phyloP scores from a whole-genome alignment of 2,797 vertebrate species.

The Xenopus petersii region DNA sequence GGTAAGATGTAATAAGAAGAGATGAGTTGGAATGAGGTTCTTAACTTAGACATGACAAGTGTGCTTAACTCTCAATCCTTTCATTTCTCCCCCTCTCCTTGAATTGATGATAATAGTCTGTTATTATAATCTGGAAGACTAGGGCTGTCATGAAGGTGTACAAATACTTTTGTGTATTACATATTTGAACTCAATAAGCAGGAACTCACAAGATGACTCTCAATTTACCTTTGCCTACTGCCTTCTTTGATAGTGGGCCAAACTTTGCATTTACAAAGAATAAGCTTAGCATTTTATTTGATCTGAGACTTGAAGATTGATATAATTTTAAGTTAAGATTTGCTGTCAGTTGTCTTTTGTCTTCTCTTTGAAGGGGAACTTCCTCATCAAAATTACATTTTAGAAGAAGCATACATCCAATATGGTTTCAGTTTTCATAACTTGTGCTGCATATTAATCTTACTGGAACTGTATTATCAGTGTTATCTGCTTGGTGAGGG shows the following conservation, averaged over 20 bases:
- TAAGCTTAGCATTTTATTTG: not conserved
- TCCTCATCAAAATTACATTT: too few relatives aligned
- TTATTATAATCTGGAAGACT: slow-evolving; percentile 23
- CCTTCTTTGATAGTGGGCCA: slow-evolving; percentile 53
- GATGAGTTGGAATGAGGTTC: slow-evolving; percentile 12
- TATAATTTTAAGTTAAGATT: too few relatives aligned
- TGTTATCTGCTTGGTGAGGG: too few relatives aligned
- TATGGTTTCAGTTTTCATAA: too few relatives aligned
- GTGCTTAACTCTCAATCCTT: slow-evolving; percentile 7
- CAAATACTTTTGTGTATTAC: slow-evolving; percentile 42
- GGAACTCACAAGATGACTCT: slow-evolving; percentile 51
- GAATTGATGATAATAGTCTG: slow-evolving; percentile 38
- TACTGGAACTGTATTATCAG: too few relatives aligned
- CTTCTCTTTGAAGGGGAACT: too few relatives aligned
- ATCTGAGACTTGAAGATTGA: too few relatives aligned
- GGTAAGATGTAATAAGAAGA: slow-evolving; percentile 13
- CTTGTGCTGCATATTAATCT: too few relatives aligned
- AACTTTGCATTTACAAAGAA: slow-evolving; percentile 28
- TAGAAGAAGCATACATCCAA: too few relatives aligned
- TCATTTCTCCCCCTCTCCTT: slow-evolving; percentile 34
- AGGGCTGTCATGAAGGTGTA: slow-evolving; percentile 47
- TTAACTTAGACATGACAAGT: slow-evolving; percentile 6
- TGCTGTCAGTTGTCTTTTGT: too few relatives aligned
- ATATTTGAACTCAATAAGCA: slow-evolving; percentile 48
- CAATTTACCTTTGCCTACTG: slow-evolving; percentile 33